Percentiles rank a stretch among this genome's conserved stretches.
Conservation (phyloP, 2,797 vertebrate genomes). For the Pseudocheirus occidentalis region DNA sequence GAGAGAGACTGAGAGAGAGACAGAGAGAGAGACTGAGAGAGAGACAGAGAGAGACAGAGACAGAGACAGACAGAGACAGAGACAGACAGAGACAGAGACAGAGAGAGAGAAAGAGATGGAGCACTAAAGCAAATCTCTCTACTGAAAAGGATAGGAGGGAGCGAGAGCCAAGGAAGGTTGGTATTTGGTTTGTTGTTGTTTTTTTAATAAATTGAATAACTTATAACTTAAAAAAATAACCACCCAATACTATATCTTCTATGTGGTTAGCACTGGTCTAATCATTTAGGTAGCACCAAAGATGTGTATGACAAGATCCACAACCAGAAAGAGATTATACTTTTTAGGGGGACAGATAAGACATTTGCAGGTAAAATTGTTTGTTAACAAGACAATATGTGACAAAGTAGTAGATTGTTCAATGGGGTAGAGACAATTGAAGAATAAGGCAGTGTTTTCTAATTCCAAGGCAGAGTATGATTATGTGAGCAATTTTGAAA, state of each 20-base stretch:
- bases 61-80: neutral
- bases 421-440: neutral
- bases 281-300: neutral
- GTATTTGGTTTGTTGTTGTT: too few species aligned
- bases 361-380: neutral
- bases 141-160: neutral
- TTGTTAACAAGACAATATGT: neutral
- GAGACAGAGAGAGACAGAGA: too few species aligned
- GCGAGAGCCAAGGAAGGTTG: neutral
- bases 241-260: neutral
- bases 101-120: too few species aligned
- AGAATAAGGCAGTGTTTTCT: neutral
- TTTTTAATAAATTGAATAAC: neutral
- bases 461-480: neutral
- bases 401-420: neutral
- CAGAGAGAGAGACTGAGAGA: too few species aligned
- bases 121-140: neutral
- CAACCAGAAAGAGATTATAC: neutral
- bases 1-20: neutral
- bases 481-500: neutral
- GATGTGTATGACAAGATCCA: neutral
- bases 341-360: neutral
- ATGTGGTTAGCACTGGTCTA: neutral
- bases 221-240: neutral
- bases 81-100: too few species aligned